Conservation (phyloP, 2,113 vertebrate species). For the Halichoerus grypus region DNA sequence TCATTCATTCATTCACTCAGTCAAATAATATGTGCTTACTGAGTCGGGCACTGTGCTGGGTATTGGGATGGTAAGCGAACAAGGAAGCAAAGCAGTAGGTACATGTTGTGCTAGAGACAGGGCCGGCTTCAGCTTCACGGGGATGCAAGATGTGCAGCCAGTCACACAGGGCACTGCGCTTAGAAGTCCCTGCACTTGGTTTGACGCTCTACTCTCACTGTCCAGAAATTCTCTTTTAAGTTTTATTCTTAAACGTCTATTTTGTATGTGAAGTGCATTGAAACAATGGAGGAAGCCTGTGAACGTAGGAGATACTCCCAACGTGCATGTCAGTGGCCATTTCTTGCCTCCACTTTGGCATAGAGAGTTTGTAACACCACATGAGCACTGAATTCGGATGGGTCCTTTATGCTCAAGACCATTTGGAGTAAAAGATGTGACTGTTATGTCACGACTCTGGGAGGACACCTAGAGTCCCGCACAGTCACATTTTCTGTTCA, state of each 20-base stretch:
- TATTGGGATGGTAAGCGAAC: neutral
- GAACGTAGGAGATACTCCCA: fast-evolving
- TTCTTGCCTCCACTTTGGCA: neutral
- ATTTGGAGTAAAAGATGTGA: neutral
- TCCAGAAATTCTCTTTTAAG: neutral
- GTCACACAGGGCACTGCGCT: neutral
- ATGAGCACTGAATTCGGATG: neutral
- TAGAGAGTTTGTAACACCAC: neutral
- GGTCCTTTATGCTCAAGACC: neutral
- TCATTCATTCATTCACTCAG: neutral
- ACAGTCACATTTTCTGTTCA: neutral
- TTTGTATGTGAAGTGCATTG: neutral
- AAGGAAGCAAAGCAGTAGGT: neutral
- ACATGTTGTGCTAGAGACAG: neutral
- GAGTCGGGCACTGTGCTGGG: neutral
- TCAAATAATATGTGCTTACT: neutral
- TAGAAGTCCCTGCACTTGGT: neutral
- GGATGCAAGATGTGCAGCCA: fast-evolving
- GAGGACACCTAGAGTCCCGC: neutral
- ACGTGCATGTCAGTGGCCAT: neutral
- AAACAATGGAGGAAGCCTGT: neutral
- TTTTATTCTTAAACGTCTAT: neutral
- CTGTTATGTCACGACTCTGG: neutral
- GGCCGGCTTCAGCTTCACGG: neutral
- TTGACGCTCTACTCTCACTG: neutral